phyloP scores from a whole-genome alignment of 2,113 vertebrate genomes.

The Bambusicola thoracicus region DNA sequence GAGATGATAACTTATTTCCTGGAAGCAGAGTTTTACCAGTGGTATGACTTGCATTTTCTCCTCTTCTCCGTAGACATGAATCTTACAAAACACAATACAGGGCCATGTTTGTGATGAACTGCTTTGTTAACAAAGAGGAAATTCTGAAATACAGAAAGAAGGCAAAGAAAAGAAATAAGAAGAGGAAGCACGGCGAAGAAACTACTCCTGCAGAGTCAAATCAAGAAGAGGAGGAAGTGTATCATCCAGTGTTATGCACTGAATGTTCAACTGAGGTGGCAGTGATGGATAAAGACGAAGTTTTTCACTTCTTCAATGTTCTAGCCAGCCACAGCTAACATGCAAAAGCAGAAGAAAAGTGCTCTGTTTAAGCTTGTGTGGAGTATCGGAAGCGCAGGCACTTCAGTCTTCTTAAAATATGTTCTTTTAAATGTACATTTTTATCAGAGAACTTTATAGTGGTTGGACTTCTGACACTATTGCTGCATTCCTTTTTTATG shows the following conservation, averaged over 20 bases:
- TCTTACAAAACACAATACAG: conserved; percentile 95
- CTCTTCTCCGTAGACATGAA: conserved; percentile 84
- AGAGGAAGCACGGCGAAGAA: conserved; percentile 61
- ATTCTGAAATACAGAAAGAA: conserved; percentile 86
- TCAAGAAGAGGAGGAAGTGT: conserved; percentile 82
- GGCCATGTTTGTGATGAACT: conserved; percentile 99
- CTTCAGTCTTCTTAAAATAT: background rate
- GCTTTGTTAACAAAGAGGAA: conserved; percentile 88
- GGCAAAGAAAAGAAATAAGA: conserved; percentile 76
- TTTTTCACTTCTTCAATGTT: conserved; percentile 97
- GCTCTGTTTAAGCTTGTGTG: background rate
- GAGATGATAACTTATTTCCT: background rate
- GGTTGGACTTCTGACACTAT: background rate
- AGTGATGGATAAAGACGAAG: conserved; percentile 94
- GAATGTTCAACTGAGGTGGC: conserved; percentile 95
- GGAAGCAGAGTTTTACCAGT: background rate
- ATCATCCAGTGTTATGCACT: conserved; percentile 90
- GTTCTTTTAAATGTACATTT: background rate
- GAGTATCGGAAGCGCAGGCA: background rate
- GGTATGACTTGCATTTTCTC: conserved; percentile 51
- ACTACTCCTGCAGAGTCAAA: background rate
- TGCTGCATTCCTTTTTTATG: background rate
- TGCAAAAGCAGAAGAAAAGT: background rate
- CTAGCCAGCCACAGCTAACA: conserved; percentile 90
- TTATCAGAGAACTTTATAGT: background rate